phyloP scores from a whole-genome alignment of 2,113 vertebrate genomes.

The Apaloderma vittatum region DNA sequence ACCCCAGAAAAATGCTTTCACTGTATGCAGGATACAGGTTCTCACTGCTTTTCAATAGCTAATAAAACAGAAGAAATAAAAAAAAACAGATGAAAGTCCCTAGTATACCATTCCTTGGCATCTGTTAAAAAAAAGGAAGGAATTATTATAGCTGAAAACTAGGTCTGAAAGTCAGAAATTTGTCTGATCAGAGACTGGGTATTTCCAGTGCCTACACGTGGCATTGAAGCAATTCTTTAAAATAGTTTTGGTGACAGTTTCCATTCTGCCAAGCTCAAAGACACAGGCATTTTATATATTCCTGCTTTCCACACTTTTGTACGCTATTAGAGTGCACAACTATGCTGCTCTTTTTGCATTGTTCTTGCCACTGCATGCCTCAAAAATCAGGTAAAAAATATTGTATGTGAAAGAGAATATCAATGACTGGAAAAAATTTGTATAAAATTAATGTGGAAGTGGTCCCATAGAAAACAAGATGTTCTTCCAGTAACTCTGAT shows the following conservation, averaged over 20 bases:
- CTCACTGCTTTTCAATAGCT: neutral
- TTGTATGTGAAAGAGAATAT: neutral
- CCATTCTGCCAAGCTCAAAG: neutral
- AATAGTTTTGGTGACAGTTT: neutral
- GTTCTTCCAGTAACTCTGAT: neutral
- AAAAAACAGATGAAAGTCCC: fast-evolving
- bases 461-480: neutral
- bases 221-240: neutral
- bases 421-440: neutral
- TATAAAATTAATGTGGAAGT: neutral
- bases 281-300: neutral
- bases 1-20: fast-evolving
- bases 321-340: neutral
- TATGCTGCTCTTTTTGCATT: neutral
- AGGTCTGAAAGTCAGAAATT: neutral
- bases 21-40: neutral
- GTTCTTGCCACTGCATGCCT: neutral
- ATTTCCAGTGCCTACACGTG: neutral
- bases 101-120: neutral
- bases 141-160: neutral
- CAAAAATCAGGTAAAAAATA: neutral
- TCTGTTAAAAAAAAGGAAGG: neutral
- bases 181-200: neutral
- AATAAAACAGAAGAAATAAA: neutral
- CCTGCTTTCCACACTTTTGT: neutral